These are phyloP conservation scores for Drosophila neonasuta DNA, from an alignment of 2,888 invertebrate genomes.

Conservation along the genomic window DNA sequence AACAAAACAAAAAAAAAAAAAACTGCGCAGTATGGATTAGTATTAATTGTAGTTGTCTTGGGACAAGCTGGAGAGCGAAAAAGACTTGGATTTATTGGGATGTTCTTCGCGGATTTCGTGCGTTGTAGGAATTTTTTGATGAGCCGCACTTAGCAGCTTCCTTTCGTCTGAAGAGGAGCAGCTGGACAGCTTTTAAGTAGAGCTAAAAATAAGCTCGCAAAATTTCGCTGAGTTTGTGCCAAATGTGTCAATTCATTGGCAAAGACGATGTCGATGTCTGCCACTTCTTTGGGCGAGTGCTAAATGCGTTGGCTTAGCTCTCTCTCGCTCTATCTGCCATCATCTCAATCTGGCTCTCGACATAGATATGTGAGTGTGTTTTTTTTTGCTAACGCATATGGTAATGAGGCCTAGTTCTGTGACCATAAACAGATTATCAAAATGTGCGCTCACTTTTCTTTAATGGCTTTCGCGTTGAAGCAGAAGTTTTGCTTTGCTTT, in stretches of 20 bases:
- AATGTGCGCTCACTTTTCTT: slow-evolving; percentile 56
- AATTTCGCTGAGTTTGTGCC: slow-evolving; percentile 48
- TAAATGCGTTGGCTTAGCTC: slow-evolving; percentile 58
- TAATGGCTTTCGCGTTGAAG: slow-evolving; percentile 28
- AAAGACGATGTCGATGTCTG: slow-evolving; percentile 13
- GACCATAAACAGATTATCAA: slow-evolving; percentile 65
- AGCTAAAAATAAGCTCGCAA: slow-evolving; percentile 12
- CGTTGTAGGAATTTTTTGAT: not conserved
- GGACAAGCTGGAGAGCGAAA: not conserved
- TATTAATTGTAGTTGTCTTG: slow-evolving; percentile 7
- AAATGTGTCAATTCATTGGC: slow-evolving; percentile 66
- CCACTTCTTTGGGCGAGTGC: slow-evolving; percentile 36
- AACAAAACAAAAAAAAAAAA: not conserved
- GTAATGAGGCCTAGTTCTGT: slow-evolving; percentile 77
- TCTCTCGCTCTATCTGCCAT: not conserved
- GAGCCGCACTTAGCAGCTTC: not conserved
- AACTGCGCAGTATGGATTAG: slow-evolving; percentile 5
- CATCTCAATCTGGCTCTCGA: slow-evolving; percentile 5
- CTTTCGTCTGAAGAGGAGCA: not conserved
- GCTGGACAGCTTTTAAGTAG: not conserved
- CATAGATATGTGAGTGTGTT: slow-evolving; percentile 42
- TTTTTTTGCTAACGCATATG: slow-evolving; percentile 59
- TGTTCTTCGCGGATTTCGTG: not conserved
- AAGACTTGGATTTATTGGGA: not conserved
- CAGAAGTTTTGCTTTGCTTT: slow-evolving; percentile 6